Conservation (phyloP, 2,113 vertebrate species). For the Myotis brandtii region DNA sequence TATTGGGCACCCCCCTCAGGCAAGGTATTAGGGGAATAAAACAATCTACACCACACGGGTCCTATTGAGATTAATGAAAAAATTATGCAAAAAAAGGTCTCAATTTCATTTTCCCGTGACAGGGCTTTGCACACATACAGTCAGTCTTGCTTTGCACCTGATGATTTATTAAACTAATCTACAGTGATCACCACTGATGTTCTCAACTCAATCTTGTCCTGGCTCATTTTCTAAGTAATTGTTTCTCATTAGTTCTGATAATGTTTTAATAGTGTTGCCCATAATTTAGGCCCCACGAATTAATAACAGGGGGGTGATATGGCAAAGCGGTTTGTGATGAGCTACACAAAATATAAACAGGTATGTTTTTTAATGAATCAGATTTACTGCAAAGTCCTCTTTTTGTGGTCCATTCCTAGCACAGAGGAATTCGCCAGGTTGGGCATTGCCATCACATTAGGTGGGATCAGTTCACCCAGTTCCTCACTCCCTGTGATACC, state of each 20-base stretch:
- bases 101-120: constrained; percentile 91
- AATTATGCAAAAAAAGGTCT: constrained; percentile 94
- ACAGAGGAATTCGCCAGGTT: background rate
- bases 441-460: background rate
- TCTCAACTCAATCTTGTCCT: constrained; percentile 87
- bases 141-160: constrained; percentile 87
- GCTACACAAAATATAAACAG: constrained; percentile 70
- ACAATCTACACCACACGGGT: constrained; percentile 91
- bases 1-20: constrained; percentile 86
- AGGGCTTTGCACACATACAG: constrained; percentile 89
- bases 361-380: constrained; percentile 84
- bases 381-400: constrained; percentile 69
- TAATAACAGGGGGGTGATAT: constrained; percentile 80
- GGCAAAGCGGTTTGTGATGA: background rate
- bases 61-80: constrained; percentile 97
- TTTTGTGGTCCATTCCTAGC: constrained; percentile 11
- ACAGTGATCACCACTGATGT: constrained; percentile 84
- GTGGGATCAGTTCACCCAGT: background rate
- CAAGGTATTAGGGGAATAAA: constrained; percentile 93
- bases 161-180: constrained; percentile 95
- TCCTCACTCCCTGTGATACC: background rate
- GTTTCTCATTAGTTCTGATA: constrained; percentile 94
- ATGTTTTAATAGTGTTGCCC: constrained; percentile 96
- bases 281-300: constrained; percentile 93
- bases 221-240: constrained; percentile 93